Conservation (phyloP, 2,888 invertebrate genomes). For the Erebia aethiops region DNA sequence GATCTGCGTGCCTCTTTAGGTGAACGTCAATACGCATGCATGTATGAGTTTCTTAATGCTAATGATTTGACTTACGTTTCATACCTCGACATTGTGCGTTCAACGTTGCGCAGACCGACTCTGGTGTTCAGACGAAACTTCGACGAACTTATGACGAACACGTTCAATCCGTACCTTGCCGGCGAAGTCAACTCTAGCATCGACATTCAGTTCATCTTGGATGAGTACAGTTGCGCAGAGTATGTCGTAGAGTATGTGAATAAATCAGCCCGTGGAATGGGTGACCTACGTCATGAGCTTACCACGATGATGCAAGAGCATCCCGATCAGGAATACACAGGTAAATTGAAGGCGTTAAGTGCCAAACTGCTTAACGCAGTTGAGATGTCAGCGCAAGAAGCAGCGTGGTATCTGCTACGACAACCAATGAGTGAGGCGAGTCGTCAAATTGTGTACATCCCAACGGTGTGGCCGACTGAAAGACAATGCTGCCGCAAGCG, state of each 20-base stretch:
- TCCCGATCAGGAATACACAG: slow-evolving; percentile 41
- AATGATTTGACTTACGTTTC: slow-evolving; percentile 48
- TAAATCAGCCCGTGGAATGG: slow-evolving; percentile 52
- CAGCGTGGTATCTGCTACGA: slow-evolving; percentile 47
- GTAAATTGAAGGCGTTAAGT: slow-evolving; percentile 41
- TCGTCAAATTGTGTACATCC: slow-evolving; percentile 43
- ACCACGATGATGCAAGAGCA: slow-evolving; percentile 45
- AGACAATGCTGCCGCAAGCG: slow-evolving; percentile 51
- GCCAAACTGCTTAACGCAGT: slow-evolving; percentile 49
- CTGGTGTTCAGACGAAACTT: slow-evolving; percentile 51
- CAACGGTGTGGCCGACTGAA: slow-evolving; percentile 52
- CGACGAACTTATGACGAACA: slow-evolving; percentile 52
- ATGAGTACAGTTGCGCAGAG: slow-evolving; percentile 51
- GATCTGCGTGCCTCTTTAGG: slow-evolving; percentile 47
- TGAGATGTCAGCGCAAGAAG: slow-evolving; percentile 60
- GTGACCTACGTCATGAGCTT: slow-evolving; percentile 51
- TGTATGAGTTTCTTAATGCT: slow-evolving; percentile 49
- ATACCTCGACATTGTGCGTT: slow-evolving; percentile 49
- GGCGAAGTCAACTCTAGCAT: slow-evolving; percentile 49
- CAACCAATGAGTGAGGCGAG: slow-evolving; percentile 43
- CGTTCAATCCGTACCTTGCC: slow-evolving; percentile 55
- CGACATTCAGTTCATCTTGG: slow-evolving; percentile 42
- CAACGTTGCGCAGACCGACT: slow-evolving; percentile 49
- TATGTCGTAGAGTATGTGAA: slow-evolving; percentile 59
- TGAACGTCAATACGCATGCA: slow-evolving; percentile 48